These are phyloP conservation scores for Anhinga anhinga DNA, from an alignment of 2,113 vertebrate species.

Conservation along the genomic window DNA sequence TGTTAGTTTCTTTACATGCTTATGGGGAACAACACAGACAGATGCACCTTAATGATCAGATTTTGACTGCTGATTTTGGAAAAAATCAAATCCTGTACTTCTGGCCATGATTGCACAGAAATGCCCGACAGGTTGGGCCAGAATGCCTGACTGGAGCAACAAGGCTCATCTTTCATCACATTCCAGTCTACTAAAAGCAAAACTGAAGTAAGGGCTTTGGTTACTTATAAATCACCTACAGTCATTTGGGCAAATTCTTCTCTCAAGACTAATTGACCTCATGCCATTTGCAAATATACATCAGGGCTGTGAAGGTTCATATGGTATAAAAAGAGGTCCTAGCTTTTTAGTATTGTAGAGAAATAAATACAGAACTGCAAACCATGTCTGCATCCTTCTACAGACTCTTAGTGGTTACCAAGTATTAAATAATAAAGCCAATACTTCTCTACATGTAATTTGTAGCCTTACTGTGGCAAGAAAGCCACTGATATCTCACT, in stretches of 20 bases:
- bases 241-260: not conserved
- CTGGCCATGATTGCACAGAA: not conserved
- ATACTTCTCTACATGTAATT: not conserved
- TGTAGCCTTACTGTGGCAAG: not conserved
- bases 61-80: not conserved
- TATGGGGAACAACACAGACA: fast-evolving
- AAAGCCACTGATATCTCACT: not conserved
- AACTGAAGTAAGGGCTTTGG: not conserved
- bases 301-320: not conserved
- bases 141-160: not conserved
- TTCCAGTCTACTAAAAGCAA: not conserved
- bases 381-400: not conserved
- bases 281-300: not conserved
- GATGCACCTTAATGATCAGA: not conserved
- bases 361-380: not conserved
- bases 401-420: not conserved
- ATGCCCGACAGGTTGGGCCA: not conserved
- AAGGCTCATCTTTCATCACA: not conserved
- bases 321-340: not conserved
- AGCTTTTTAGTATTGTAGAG: not conserved
- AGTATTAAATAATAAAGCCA: not conserved
- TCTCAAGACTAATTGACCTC: not conserved
- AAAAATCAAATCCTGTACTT: not conserved
- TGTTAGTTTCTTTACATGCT: not conserved
- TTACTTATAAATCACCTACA: not conserved